A percentile compares a stretch with the other conserved stretches of the same genome.
Evolutionary conservation across 2,113 vertebrate species (phyloP).

Genomic region (Capricornis sumatraensis): DNA sequence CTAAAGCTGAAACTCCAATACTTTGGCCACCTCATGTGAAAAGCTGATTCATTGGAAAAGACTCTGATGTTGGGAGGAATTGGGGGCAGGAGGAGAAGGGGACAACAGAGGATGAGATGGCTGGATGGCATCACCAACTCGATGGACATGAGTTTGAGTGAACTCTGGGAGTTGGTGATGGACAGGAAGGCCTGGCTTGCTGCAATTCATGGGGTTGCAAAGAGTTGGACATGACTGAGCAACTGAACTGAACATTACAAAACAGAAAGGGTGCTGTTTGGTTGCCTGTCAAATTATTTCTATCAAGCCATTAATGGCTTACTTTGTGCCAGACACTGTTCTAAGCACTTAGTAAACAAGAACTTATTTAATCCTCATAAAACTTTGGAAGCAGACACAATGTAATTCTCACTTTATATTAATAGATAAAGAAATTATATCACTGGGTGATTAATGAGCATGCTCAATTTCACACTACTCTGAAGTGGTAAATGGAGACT

Average conservation of each 20-base stretch:
- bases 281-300: neutral
- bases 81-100: too few relatives aligned
- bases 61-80: too few relatives aligned
- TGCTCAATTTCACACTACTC: neutral
- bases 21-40: too few relatives aligned
- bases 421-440: neutral
- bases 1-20: too few relatives aligned
- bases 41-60: too few relatives aligned
- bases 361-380: neutral
- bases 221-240: too few relatives aligned
- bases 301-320: neutral
- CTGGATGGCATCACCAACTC: too few relatives aligned
- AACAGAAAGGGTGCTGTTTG: neutral
- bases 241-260: neutral
- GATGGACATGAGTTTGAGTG: too few relatives aligned
- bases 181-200: too few relatives aligned
- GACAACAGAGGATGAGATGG: too few relatives aligned
- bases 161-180: too few relatives aligned
- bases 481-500: neutral
- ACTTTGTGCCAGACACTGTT: neutral
- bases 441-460: neutral
- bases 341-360: conserved; percentile 8
- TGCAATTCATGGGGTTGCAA: too few relatives aligned
- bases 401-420: neutral
- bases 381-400: neutral